Evolutionary conservation across 2,113 vertebrate species (phyloP).

Genomic region (Ptilonorhynchus violaceus): DNA sequence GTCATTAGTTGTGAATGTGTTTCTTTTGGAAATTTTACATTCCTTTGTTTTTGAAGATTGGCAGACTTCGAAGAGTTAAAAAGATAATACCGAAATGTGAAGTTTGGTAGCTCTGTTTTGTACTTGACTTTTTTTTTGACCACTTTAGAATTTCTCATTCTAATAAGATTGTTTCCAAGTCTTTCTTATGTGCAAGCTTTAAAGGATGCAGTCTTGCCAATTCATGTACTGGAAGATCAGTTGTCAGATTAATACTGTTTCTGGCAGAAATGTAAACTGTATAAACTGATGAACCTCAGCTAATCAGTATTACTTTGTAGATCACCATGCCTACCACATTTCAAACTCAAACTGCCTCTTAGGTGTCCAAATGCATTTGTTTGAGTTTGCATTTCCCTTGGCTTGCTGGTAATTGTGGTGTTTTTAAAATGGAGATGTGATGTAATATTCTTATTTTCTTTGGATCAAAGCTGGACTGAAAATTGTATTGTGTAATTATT

Average conservation of each 20-base stretch:
- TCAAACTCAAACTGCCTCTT: conserved; percentile 76
- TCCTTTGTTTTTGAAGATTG: too few relatives aligned
- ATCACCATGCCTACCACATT: conserved; percentile 78
- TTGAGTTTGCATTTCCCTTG: conserved; percentile 76
- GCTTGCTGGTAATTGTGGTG: conserved; percentile 83
- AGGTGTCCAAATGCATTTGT: conserved; percentile 69
- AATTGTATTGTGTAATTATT: conserved; percentile 85
- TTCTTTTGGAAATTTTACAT: too few relatives aligned
- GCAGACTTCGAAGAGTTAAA: conserved; percentile 79
- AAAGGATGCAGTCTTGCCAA: conserved; percentile 85
- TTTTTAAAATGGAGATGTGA: conserved; percentile 83
- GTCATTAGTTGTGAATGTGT: too few relatives aligned
- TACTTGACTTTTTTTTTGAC: conserved; percentile 59
- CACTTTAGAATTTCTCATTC: conserved; percentile 68
- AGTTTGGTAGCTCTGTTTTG: conserved; percentile 81
- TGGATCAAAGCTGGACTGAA: conserved; percentile 93
- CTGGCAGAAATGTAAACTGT: conserved; percentile 79
- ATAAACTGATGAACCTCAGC: conserved; percentile 83
- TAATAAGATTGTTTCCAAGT: conserved; percentile 67
- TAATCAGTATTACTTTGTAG: conserved; percentile 89
- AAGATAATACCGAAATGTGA: conserved; percentile 78
- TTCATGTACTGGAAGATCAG: conserved; percentile 84
- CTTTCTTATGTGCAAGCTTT: conserved; percentile 80
- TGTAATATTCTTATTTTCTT: conserved; percentile 86
- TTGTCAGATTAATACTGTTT: conserved; percentile 70